These are phyloP conservation scores for Magallana nippona DNA, from an alignment of 2,888 invertebrate genomes.

Conservation along the genomic window DNA sequence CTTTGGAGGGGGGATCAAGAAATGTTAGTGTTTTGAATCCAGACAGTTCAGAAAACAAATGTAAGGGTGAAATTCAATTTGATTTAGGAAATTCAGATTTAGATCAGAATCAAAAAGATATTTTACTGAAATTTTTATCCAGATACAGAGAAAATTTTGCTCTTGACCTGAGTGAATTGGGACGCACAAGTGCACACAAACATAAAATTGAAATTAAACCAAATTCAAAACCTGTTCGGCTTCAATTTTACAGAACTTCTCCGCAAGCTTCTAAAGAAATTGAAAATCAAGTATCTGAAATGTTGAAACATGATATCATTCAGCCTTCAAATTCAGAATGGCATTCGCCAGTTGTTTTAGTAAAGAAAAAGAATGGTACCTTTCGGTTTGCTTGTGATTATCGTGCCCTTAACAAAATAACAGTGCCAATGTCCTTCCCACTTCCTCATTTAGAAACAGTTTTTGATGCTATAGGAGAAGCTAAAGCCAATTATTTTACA, in stretches of 20 bases:
- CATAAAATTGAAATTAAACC: constrained; percentile 48
- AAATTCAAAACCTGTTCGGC: constrained; percentile 33
- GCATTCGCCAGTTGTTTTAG: constrained; percentile 47
- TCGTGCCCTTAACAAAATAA: constrained; percentile 54
- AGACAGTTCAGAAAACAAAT: neutral
- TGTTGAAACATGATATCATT: constrained; percentile 46
- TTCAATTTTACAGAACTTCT: constrained; percentile 44
- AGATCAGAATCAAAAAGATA: neutral
- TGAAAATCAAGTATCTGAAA: constrained; percentile 43
- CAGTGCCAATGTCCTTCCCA: constrained; percentile 56
- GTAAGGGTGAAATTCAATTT: neutral
- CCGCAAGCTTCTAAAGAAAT: constrained; percentile 27
- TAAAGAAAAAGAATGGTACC: constrained; percentile 43
- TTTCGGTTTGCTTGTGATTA: constrained; percentile 58
- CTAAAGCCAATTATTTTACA: constrained; percentile 49
- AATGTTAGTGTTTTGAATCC: neutral
- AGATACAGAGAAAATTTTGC: constrained; percentile 35
- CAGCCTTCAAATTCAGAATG: constrained; percentile 50
- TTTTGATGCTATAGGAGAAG: constrained; percentile 53
- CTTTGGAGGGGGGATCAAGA: neutral
- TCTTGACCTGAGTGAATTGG: constrained; percentile 10
- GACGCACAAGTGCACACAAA: constrained; percentile 40
- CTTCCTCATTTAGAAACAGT: constrained; percentile 54
- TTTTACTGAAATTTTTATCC: constrained; percentile 8
- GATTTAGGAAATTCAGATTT: constrained; percentile 13